Evolutionary conservation across 2,113 vertebrate genomes (phyloP), one percentile per base, ranked within the genome.

Genomic region (Climacteris rufus): DNA sequence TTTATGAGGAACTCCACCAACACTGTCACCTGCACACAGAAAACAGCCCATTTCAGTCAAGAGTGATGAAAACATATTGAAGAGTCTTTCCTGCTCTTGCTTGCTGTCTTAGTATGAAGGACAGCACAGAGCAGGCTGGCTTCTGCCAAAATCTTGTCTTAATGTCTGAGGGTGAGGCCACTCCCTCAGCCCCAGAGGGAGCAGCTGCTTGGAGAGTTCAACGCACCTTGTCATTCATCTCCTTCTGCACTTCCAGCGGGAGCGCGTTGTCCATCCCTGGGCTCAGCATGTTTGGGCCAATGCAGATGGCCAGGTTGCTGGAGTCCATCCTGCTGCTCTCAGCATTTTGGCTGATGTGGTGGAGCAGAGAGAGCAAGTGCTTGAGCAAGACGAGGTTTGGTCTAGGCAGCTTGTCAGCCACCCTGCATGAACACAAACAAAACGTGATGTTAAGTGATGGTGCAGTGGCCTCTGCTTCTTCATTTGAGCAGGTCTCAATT

Each of bases 1-100:
- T 99, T 98, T 69, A 99, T 99, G 63, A 99, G 98, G 95, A 99
- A 99, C 97, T 99, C 98, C 75, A 99, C 98, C 66, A 99, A 60
- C 16, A 83, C 84, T n/a, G 98, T 99, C 83, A 99, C 98, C 99
- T 99, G 93, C 59, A 93, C 64, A 84, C 71, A 83, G 25, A 89
- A 94, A 85, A 65, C 4, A 44, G 40, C 15, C 44, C 64, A 39
- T 66, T 87, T 76, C 23, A 57, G 66, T 68, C 61, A 63, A 45
- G 78, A 69, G 35, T 39, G 39, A 39, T 61, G 39, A 63, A 85
- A 74, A 45, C 5, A 11, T 21, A n/a, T 4, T 19, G 23, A 42
- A 42, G 7, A 49, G 7, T 47, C 40, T 65, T 45, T 61, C 12
- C 37, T 78, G 27, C 14, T 53, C 35, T 70, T 52, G 57, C 15